phyloP scores from a whole-genome alignment of 2,888 invertebrate genomes.

The Cenopis cana region DNA sequence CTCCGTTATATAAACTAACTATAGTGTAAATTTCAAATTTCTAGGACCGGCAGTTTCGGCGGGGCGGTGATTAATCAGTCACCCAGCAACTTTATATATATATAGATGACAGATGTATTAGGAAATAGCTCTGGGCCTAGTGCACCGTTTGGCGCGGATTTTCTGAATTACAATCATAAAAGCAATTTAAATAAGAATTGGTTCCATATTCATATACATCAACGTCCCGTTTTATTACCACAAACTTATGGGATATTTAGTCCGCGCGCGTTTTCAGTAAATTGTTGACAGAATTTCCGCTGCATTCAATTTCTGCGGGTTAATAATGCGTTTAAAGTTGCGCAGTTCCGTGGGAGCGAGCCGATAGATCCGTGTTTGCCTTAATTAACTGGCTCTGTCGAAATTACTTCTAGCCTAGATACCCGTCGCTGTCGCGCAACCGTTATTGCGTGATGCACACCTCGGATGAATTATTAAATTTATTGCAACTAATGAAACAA shows the following conservation, averaged over 20 bases:
- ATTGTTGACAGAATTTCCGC: constrained; percentile 29
- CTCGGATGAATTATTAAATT: constrained; percentile 47
- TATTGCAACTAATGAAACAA: constrained; percentile 43
- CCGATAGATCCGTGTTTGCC: constrained; percentile 30
- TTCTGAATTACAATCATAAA: not conserved
- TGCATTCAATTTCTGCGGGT: constrained; percentile 29
- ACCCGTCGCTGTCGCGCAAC: constrained; percentile 32
- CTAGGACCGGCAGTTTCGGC: too few relatives aligned
- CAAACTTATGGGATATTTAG: constrained; percentile 10
- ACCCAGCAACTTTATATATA: too few relatives aligned
- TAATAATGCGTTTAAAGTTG: constrained; percentile 19
- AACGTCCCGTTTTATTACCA: constrained; percentile 13
- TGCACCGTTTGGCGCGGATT: constrained; percentile 2
- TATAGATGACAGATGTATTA: too few relatives aligned
- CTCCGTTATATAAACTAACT: too few relatives aligned
- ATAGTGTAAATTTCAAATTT: too few relatives aligned
- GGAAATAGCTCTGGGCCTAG: not conserved
- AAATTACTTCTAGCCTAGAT: constrained; percentile 52
- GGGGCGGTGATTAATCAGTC: too few relatives aligned
- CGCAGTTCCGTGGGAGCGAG: constrained; percentile 2
- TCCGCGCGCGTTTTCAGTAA: constrained; percentile 44
- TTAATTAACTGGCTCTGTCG: constrained; percentile 52
- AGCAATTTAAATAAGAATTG: constrained; percentile 19
- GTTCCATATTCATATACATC: constrained; percentile 10
- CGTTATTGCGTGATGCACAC: constrained; percentile 4